A percentile compares a stretch with the other conserved stretches of the same genome.
Evolutionary conservation across 2,797 vertebrate genomes (phyloP).

Genomic region (Chelon labrosus): DNA sequence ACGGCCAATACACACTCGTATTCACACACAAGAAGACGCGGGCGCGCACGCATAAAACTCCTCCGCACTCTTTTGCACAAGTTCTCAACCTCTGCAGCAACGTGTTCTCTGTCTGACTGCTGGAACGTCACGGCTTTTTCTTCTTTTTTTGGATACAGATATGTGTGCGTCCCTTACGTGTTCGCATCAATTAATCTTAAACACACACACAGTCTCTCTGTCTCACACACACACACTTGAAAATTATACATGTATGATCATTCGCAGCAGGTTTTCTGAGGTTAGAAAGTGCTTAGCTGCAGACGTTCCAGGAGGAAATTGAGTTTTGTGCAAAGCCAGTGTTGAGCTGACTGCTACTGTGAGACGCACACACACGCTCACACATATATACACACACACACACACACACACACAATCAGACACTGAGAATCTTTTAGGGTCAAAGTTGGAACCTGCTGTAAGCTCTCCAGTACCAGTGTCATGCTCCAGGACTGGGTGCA

Average conservation of each 20-base stretch:
- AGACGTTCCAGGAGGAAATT: constrained; percentile 63
- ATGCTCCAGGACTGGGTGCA: constrained; percentile 51
- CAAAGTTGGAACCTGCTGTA: constrained; percentile 71
- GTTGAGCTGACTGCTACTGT: constrained; percentile 49
- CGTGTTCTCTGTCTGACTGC: constrained; percentile 80
- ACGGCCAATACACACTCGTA: constrained; percentile 37
- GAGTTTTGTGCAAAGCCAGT: constrained; percentile 65
- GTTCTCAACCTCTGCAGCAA: constrained; percentile 56
- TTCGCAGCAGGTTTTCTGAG: constrained; percentile 57
- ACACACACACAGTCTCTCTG: constrained; percentile 16
- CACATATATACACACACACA: constrained; percentile 19
- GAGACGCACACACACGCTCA: constrained; percentile 10
- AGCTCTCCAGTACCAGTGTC: constrained; percentile 65
- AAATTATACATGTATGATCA: constrained; percentile 58
- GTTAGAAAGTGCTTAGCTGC: constrained; percentile 68
- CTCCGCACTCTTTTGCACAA: constrained; percentile 43
- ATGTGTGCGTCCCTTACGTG: not conserved
- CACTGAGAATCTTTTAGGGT: constrained; percentile 66
- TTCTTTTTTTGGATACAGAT: constrained; percentile 36
- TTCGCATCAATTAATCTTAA: constrained; percentile 47
- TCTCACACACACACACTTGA: constrained; percentile 32
- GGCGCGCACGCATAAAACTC: constrained; percentile 28
- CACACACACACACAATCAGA: constrained; percentile 52
- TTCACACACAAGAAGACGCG: constrained; percentile 15
- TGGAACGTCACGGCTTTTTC: constrained; percentile 49